phyloP scores from a whole-genome alignment of 2,113 vertebrate genomes.

The Psittacus erithacus region DNA sequence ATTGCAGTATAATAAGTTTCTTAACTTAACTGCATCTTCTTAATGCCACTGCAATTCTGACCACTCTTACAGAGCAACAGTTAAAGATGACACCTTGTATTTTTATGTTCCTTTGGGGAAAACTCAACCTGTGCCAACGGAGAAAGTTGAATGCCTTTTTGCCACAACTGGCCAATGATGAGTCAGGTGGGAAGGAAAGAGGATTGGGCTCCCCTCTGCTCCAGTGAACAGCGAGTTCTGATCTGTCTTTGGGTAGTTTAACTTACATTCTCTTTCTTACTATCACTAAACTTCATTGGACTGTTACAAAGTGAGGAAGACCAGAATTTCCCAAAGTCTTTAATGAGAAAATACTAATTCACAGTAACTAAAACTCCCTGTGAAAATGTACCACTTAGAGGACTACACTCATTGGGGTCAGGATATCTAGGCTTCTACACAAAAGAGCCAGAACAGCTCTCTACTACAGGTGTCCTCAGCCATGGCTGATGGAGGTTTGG shows the following conservation, averaged over 20 bases:
- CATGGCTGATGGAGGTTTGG: neutral
- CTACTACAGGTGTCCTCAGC: rapidly evolving
- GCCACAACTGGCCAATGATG: neutral
- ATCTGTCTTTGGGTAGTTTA: neutral
- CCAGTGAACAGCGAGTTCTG: neutral
- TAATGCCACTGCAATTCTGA: neutral
- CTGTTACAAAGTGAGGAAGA: neutral
- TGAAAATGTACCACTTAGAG: neutral
- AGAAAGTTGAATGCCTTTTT: neutral
- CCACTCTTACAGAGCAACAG: neutral
- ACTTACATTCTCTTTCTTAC: neutral
- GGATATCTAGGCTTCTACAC: neutral
- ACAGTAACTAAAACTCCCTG: neutral
- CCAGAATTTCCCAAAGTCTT: neutral
- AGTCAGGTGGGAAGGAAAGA: neutral
- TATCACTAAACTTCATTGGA: neutral
- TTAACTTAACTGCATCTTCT: neutral
- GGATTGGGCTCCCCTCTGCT: neutral
- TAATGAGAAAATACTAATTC: neutral
- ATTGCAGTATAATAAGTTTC: neutral
- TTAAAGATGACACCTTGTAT: neutral
- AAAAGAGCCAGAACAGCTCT: neutral
- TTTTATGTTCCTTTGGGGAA: neutral
- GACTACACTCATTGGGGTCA: neutral
- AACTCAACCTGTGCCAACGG: neutral